Evolutionary conservation across 2,888 invertebrate species (phyloP), one percentile per base, ranked within the genome.

Genomic region (Pseudococcus viburni): DNA sequence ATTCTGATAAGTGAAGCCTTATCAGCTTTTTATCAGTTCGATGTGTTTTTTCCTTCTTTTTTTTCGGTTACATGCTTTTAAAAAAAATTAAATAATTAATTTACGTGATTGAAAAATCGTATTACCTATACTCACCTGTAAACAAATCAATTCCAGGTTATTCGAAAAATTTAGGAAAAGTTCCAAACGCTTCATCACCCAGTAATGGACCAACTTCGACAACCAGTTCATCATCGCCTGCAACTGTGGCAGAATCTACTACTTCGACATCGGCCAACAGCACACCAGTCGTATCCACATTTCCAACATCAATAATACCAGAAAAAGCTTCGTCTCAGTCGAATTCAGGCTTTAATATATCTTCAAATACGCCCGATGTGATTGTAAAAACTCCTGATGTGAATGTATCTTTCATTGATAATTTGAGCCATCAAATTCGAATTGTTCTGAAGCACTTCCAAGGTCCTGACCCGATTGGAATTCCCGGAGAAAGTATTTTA

Each of bases 391-490:
- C 88, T 55, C 19, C 80, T 0, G n/a, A 17, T 6, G 17, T 42
- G 19, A 86, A 77, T 42, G 26, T 22, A 2, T n/a, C 87, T 8
- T 80, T 89, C 59, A 90, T 89, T 46, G 93, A 94, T 91, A 95
- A 94, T 90, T 92, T 96, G 84, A 95, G 95, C 89, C 94, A 95
- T 89, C 94, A 95, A 91, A 93, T 97, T 80, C 92, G 94, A 84
- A 93, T 93, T 9, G 92, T 96, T 11, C 91, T 97, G 64, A 94
- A 95, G 89, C 96, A 97, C 91, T 97, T 95, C 91, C 95, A 96
- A 91, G 94, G 96, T 91, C 93, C 94, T 19, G 95, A 96, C 91
- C 96, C 96, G 0, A 92, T 96, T 7, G 96, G 96, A 8, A 91
- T 97, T n/a, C 97, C 97, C 0, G 95, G 95, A 0, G 94, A 94